These are phyloP conservation scores for Cyclargus thomasi DNA, from an alignment of 1,140 invertebrate species.

Conservation along the genomic window DNA sequence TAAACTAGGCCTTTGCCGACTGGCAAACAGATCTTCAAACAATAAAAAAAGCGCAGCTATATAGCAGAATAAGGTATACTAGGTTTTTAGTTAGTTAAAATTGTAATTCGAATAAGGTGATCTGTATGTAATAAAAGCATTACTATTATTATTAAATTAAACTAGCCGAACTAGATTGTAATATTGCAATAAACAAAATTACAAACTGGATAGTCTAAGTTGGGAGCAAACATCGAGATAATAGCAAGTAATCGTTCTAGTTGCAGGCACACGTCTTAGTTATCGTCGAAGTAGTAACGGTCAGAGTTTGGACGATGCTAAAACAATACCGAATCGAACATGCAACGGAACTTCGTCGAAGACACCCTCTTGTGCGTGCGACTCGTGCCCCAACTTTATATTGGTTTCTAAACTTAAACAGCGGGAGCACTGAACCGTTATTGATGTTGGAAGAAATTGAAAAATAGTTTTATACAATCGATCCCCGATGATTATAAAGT, in stretches of 20 bases:
- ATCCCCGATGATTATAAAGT: neutral
- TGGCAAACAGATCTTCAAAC: too few relatives aligned
- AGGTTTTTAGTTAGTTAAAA: too few relatives aligned
- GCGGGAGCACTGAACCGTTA: constrained; percentile 23
- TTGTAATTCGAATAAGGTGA: neutral
- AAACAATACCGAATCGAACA: constrained; percentile 72
- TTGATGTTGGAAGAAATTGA: constrained; percentile 3
- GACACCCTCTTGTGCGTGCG: constrained; percentile 66
- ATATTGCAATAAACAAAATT: neutral
- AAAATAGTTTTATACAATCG: neutral
- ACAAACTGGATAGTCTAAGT: constrained; percentile 48
- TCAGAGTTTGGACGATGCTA: constrained; percentile 59
- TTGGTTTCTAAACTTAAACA: constrained; percentile 63
- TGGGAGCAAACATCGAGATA: constrained; percentile 47
- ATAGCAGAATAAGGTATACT: too few relatives aligned
- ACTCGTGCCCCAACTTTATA: constrained; percentile 63
- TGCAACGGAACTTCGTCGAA: constrained; percentile 67
- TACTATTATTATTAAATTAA: too few relatives aligned
- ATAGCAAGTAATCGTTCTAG: constrained; percentile 52
- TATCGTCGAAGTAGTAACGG: constrained; percentile 43
- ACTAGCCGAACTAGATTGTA: too few relatives aligned
- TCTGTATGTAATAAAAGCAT: too few relatives aligned
- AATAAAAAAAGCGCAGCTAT: too few relatives aligned
- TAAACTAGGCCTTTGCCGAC: too few relatives aligned
- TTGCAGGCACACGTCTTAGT: constrained; percentile 51